A percentile compares a stretch with the other conserved stretches of the same genome.
phyloP scores from a whole-genome alignment of 2,113 vertebrate species.

The Nesospiza acunhae region DNA sequence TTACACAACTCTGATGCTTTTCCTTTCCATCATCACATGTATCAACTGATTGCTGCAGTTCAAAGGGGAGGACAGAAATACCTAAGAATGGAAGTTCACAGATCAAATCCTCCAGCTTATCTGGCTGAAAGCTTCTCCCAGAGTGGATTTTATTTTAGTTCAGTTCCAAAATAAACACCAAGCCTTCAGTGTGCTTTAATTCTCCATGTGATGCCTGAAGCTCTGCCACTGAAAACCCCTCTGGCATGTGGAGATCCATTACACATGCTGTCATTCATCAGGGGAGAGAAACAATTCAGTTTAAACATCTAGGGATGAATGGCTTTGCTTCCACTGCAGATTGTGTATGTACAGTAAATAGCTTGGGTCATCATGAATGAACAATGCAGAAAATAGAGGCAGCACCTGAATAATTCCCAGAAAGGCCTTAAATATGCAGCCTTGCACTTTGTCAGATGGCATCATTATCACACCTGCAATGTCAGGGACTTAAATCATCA shows the following conservation, averaged over 20 bases:
- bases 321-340: background rate
- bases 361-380: background rate
- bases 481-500: background rate
- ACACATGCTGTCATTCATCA: background rate
- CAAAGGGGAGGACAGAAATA: conserved; percentile 23
- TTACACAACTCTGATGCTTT: conserved; percentile 35
- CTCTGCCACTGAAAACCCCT: background rate
- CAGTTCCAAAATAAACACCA: conserved; percentile 39
- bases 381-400: background rate
- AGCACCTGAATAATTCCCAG: background rate
- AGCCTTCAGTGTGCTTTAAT: background rate
- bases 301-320: background rate
- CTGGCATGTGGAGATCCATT: background rate
- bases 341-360: background rate
- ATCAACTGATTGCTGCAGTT: background rate
- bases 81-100: conserved; percentile 21
- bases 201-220: conserved; percentile 18
- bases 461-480: background rate
- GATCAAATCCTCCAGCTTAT: conserved; percentile 56
- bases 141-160: conserved; percentile 11
- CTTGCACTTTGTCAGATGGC: background rate
- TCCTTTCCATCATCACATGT: background rate
- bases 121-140: conserved; percentile 40
- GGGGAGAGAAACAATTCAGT: background rate
- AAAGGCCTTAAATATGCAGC: background rate